Evolutionary conservation across 2,113 vertebrate genomes (phyloP).

Genomic region (Poecilia latipinna): DNA sequence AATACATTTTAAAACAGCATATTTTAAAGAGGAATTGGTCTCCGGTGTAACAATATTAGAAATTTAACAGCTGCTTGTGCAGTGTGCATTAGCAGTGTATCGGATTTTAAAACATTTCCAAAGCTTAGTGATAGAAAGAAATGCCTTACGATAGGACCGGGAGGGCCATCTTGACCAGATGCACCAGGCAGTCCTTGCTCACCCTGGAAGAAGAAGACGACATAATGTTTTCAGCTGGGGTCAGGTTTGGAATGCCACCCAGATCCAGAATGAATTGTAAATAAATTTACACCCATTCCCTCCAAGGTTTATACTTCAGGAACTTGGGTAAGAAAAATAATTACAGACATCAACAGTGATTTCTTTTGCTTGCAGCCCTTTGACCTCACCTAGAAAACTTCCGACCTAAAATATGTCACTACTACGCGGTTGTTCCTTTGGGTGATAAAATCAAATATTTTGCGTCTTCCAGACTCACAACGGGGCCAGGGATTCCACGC

Average conservation of each 20-base stretch:
- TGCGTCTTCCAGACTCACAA: constrained; percentile 77
- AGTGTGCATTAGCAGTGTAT: neutral
- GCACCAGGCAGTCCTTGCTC: constrained; percentile 96
- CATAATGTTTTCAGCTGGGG: no score
- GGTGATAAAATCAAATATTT: neutral
- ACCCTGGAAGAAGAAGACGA: constrained; percentile 80
- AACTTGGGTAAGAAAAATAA: no score
- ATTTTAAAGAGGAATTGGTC: neutral
- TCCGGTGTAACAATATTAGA: neutral
- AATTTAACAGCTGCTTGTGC: neutral
- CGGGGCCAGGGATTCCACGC: constrained; percentile 94
- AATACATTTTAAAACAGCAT: neutral
- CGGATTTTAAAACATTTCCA: neutral
- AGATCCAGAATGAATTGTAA: neutral
- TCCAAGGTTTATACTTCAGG: no score
- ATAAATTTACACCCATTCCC: neutral
- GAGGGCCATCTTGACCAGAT: constrained; percentile 92
- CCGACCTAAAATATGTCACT: neutral
- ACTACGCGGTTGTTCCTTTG: neutral
- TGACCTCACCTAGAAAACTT: neutral
- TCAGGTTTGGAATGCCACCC: no score
- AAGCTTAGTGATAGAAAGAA: neutral
- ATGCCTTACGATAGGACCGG: constrained; percentile 90
- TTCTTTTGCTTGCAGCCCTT: neutral
- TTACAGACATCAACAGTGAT: neutral